Evolutionary conservation across 2,797 vertebrate genomes (phyloP), one percentile per base, ranked within the genome.

Genomic region (Arrhamphus sclerolepis): DNA sequence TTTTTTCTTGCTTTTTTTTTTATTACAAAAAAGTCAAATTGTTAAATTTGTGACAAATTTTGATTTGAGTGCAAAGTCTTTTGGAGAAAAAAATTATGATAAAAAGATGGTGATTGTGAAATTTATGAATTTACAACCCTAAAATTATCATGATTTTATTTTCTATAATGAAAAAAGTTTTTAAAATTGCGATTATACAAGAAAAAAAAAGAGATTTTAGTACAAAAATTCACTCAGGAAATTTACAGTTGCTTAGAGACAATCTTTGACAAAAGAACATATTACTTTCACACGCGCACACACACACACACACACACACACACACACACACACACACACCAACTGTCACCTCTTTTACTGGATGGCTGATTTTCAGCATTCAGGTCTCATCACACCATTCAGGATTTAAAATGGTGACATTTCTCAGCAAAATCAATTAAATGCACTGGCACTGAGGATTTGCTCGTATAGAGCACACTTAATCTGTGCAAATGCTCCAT

Each of bases 171-270:
- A n/a, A n/a, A n/a, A n/a, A n/a, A n/a, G n/a, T n/a, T n/a, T n/a
- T n/a, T n/a, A n/a, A n/a, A n/a, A n/a, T n/a, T n/a, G n/a, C n/a
- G n/a, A n/a, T n/a, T n/a, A n/a, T n/a, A n/a, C n/a, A n/a, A n/a
- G n/a, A n/a, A n/a, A n/a, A n/a, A n/a, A n/a, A n/a, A n/a, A 61
- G 63, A 66, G 76, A 68, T 82, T 78, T 69, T 71, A 62, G 40
- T 63, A 55, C 26, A 1, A 22, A 66, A 43, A 47, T 51, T 24
- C 20, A 50, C 13, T 44, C 6, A 1, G n/a, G 8, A 41, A 38
- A 41, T 60, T 72, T 17, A 20, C 38, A 39, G 42, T 9, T 11
- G 40, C 11, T 66, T 18, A 22, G 20, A 65, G 51, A 26, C 20
- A 38, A 74, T 56, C 29, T 24, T 21, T 28, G 2, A 47, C 22